Evolutionary conservation across 2,888 invertebrate genomes (phyloP), one percentile per base, ranked within the genome.

Genomic region (Lissonota sp.): DNA sequence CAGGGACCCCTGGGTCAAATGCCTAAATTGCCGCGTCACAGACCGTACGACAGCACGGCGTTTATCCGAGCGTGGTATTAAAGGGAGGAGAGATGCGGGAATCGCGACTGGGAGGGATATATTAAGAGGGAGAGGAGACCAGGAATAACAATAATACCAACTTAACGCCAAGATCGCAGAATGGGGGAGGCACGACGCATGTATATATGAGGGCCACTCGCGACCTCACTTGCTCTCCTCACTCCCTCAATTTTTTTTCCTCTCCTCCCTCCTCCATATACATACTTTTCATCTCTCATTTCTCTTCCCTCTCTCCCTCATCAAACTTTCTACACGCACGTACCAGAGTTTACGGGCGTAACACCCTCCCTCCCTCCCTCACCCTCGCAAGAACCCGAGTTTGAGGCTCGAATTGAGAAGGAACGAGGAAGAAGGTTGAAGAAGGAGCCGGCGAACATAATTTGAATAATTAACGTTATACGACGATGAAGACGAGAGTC

Each of bases 21-120:
- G 90, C 90, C 91, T 91, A 91, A 91, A 91, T 91, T 91, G 90
- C 91, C 88, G 88, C 89, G 90, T 91, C 91, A 91, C 89, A 90
- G 86, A 83, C 86, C 88, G 87, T 85, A 88, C 88, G 84, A 84
- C 84, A 83, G 83, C 75, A 71, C 86, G 83, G 80, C 85, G 85
- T 88, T 86, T 88, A 88, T 87, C 83, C 86, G 86, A 87, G 86
- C 85, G 82, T 85, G 83, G 85, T 85, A 88, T 87, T 87, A 87
- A 87, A 87, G 81, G 69, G 73, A 57, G 69, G 51, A 53, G 71
- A 53, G 49, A 51, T 37, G 57, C 14, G 58, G 66, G 64, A 64
- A 37, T 3, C 26, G 37, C 5, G 37, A 51, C n/a, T n/a, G n/a
- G n/a, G 44, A 64, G 46, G 26, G 37, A 62, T 7, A 42, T 4